Percentiles rank a stretch among this genome's conserved stretches.
These are phyloP conservation scores for Lepidostoma basale DNA, from an alignment of 1,140 invertebrate species.

Conservation along the genomic window DNA sequence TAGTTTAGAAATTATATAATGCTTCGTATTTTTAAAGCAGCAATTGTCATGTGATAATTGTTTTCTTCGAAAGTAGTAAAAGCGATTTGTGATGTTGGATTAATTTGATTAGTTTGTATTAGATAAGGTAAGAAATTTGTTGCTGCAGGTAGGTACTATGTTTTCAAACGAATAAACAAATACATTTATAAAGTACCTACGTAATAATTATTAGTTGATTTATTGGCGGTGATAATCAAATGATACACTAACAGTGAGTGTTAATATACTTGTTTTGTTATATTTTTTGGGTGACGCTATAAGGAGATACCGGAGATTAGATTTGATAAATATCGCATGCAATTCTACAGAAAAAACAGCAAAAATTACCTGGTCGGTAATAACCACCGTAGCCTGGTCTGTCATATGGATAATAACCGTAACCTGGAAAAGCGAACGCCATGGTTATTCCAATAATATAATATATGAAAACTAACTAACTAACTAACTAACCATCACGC, in stretches of 20 bases:
- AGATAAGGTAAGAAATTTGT: no score
- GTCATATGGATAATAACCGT: slow-evolving; percentile 35
- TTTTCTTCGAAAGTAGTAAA: no score
- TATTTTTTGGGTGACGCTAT: neutral
- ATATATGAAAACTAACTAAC: no score
- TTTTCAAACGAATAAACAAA: no score
- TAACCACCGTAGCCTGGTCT: slow-evolving; percentile 41
- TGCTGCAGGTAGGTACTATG: no score
- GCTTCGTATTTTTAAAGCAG: no score
- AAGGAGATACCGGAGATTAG: neutral
- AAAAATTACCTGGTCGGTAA: slow-evolving; percentile 43
- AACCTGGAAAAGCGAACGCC: slow-evolving; percentile 20
- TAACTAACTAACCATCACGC: no score
- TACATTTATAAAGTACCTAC: no score
- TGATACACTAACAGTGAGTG: neutral
- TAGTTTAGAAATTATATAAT: no score
- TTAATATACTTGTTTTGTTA: neutral
- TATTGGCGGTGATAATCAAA: neutral
- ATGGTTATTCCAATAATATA: neutral
- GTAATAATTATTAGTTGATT: neutral
- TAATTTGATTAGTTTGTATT: no score
- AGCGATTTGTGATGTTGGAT: no score
- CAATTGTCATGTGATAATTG: no score
- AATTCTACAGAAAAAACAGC: neutral
- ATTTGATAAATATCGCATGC: neutral